phyloP scores from a whole-genome alignment of 2,113 vertebrate genomes.

The Cyanoramphus novaezelandiae region DNA sequence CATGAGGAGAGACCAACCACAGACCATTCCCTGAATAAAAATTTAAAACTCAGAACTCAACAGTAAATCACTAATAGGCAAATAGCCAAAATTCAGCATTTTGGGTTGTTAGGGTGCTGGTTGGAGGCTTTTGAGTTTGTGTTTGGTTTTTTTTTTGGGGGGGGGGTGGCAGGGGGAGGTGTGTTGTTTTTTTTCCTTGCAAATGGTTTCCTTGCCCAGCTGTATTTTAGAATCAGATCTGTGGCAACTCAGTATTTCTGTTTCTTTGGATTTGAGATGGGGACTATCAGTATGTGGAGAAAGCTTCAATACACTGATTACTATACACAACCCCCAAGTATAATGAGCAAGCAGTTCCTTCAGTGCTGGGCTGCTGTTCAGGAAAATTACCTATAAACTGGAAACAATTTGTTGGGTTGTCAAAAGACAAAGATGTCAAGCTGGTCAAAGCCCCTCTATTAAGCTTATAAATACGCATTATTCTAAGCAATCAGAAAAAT shows the following conservation, averaged over 20 bases:
- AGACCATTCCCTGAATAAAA: background rate
- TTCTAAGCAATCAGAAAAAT: background rate
- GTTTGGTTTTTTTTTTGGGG: too few relatives aligned
- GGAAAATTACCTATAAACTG: background rate
- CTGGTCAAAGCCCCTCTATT: background rate
- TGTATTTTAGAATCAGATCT: background rate
- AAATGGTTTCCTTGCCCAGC: background rate
- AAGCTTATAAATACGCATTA: constrained; percentile 24
- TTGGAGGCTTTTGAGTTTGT: background rate
- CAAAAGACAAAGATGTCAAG: constrained; percentile 10
- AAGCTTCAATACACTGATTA: background rate
- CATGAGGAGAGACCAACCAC: background rate
- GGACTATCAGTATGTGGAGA: background rate
- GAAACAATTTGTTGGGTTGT: background rate
- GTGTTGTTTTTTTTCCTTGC: background rate
- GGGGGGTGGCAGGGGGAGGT: too few relatives aligned
- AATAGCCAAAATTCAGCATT: background rate
- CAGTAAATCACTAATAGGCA: background rate
- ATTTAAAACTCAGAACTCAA: background rate
- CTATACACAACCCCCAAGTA: background rate
- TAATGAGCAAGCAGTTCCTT: background rate
- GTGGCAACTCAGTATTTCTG: background rate
- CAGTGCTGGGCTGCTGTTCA: background rate
- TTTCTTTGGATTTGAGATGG: background rate
- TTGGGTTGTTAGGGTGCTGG: background rate